Evolutionary conservation across 2,888 invertebrate species (phyloP).

Genomic region (Phortica magna): DNA sequence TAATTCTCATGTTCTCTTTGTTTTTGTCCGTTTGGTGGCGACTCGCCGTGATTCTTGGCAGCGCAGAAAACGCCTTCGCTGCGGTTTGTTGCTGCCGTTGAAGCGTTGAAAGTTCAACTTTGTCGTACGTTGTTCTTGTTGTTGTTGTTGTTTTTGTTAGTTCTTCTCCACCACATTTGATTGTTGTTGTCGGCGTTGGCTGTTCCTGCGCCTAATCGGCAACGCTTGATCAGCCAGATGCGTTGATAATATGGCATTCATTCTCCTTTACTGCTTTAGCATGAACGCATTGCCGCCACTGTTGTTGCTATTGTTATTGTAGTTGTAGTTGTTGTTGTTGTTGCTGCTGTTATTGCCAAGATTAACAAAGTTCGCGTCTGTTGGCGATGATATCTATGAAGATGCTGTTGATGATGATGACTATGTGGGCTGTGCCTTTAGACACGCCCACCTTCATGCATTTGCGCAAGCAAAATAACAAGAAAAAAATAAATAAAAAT

Average conservation of each 20-base stretch:
- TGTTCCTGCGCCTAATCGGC: conserved; percentile 45
- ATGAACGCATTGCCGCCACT: background rate
- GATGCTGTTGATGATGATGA: conserved; percentile 50
- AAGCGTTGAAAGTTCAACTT: conserved; percentile 31
- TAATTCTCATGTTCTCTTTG: conserved; percentile 27
- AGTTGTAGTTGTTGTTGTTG: conserved; percentile 37
- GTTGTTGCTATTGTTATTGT: conserved; percentile 41
- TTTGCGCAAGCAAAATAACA: background rate
- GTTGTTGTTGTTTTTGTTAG: conserved; percentile 52
- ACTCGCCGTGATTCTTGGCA: conserved; percentile 46
- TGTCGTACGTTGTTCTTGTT: background rate
- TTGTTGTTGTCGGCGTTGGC: conserved; percentile 34
- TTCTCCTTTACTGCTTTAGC: background rate
- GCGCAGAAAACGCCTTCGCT: conserved; percentile 66
- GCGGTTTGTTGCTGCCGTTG: conserved; percentile 43
- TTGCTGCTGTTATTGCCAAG: conserved; percentile 42
- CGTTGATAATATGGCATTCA: conserved; percentile 66
- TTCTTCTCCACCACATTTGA: background rate
- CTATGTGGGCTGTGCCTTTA: conserved; percentile 55
- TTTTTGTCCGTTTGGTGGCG: conserved; percentile 30
- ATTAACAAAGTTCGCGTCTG: conserved; percentile 36
- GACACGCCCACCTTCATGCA: conserved; percentile 52
- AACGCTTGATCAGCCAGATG: conserved; percentile 60
- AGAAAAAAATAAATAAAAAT: too few species aligned
- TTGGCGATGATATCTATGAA: conserved; percentile 3